Base-by-base conservation (phyloP, 2,888 invertebrate species). In the Caenorhabditis imperialis region DNA sequence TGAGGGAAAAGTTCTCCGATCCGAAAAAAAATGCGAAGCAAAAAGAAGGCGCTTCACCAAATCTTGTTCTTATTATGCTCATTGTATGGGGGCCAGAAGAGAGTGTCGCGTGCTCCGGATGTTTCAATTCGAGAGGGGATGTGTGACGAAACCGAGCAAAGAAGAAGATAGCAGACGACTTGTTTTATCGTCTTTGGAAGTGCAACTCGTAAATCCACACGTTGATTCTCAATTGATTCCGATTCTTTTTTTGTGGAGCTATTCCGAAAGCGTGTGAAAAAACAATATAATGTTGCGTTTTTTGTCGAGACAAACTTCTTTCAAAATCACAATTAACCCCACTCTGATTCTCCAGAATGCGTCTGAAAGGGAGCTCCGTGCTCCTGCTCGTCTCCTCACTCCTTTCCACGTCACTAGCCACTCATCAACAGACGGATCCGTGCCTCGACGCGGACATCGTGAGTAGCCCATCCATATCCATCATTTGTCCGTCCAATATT, bases 41-140 rank as follows among this genome's bases (percentile, higher is more conserved):
- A 16, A 42, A 42, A 42, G 42, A 42, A 20, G 18, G 20, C 20
- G 20, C 7, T 20, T 18, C 4, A 33, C 23, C 54, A 53, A 63
- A 63, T 63, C 62, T 63, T 47, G 62, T n/a, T 63, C 62, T 63
- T 54, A 63, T 58, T 58, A 58, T 58, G 35, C 58, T 58, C 58
- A 27, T 47, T 45, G 44, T 14, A 20, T 44, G 23, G 20, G 23
- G 20, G 12, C 22, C 1, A 23, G 7, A 20, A n/a, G 51, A 51
- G 50, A 18, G 30, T 51, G 44, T 51, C 25, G 51, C 35, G 51
- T 44, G 27, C 53, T 51, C 47, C 47, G 53, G 54, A 57, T 67
- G 67, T 67, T 35, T 51, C 50, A 33, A 23, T 22, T 23, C 10
- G 23, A 44, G 23, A 22, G 4, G 23, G 23, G 42, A 18, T 14